phyloP scores from a whole-genome alignment of 1,140 invertebrate genomes.

The Listronotus bonariensis region DNA sequence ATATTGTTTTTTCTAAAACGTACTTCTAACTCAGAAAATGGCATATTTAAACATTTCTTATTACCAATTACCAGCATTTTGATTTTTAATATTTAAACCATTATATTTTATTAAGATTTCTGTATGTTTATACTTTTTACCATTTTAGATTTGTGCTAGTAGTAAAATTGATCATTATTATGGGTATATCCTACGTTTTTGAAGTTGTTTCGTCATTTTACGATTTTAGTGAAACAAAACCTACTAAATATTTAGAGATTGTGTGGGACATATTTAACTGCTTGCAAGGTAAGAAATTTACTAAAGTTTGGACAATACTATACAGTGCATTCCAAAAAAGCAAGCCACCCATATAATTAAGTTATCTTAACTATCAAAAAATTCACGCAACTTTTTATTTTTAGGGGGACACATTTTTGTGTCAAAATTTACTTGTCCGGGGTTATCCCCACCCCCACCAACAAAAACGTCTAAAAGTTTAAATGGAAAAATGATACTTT shows the following conservation, averaged over 20 bases:
- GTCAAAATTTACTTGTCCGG: too few species aligned
- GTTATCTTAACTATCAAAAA: too few species aligned
- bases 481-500: too few species aligned
- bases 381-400: too few species aligned
- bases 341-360: too few species aligned
- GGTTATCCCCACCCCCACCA: too few species aligned
- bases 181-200: conserved; percentile 63
- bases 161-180: conserved; percentile 63
- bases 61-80: conserved; percentile 1
- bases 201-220: conserved; percentile 57
- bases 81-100: too few species aligned
- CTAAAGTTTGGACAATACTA: conserved; percentile 5
- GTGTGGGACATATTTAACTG: conserved; percentile 34
- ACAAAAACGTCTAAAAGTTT: too few species aligned
- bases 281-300: conserved; percentile 28
- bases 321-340: too few species aligned
- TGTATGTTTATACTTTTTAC: neutral
- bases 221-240: conserved; percentile 27
- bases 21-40: too few species aligned
- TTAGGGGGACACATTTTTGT: too few species aligned
- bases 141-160: conserved; percentile 60
- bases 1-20: neutral
- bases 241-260: conserved; percentile 35
- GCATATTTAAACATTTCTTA: neutral
- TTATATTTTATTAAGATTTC: too few species aligned